phyloP scores from a whole-genome alignment of 2,888 invertebrate species.

The Ochropleura plecta region DNA sequence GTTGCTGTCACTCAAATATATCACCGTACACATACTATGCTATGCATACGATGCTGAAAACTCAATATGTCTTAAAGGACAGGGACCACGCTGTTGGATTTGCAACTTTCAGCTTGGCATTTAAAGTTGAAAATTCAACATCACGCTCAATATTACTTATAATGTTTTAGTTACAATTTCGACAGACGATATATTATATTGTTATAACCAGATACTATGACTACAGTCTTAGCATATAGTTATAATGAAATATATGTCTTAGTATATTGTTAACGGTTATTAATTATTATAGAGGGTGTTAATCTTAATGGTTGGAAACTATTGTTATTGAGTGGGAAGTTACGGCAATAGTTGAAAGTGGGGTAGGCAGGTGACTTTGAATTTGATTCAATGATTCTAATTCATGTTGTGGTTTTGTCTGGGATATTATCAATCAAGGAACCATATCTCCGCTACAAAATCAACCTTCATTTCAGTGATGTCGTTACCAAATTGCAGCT shows the following conservation, averaged over 20 bases:
- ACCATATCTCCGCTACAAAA: neutral
- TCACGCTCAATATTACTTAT: neutral
- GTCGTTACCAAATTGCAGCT: neutral
- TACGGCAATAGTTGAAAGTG: neutral
- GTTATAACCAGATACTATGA: slow-evolving; percentile 19
- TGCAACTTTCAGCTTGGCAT: neutral
- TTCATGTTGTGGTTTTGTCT: neutral
- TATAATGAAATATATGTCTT: slow-evolving; percentile 5
- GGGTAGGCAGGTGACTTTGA: neutral
- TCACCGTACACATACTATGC: neutral
- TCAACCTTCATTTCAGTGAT: neutral
- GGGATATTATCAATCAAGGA: neutral
- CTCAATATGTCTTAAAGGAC: neutral
- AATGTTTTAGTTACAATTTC: too few species aligned
- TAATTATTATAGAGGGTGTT: slow-evolving; percentile 47
- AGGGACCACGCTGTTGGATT: neutral
- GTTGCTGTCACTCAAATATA: slow-evolving; percentile 57
- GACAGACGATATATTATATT: neutral
- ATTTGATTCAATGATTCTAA: neutral
- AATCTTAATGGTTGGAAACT: slow-evolving; percentile 27
- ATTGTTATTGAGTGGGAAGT: slow-evolving; percentile 12
- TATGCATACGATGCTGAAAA: neutral
- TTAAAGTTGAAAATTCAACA: neutral
- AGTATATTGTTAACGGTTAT: slow-evolving; percentile 25
- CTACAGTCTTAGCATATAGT: slow-evolving; percentile 15